phyloP scores from a whole-genome alignment of 2,888 invertebrate genomes.

The Coelopa pilipes region DNA sequence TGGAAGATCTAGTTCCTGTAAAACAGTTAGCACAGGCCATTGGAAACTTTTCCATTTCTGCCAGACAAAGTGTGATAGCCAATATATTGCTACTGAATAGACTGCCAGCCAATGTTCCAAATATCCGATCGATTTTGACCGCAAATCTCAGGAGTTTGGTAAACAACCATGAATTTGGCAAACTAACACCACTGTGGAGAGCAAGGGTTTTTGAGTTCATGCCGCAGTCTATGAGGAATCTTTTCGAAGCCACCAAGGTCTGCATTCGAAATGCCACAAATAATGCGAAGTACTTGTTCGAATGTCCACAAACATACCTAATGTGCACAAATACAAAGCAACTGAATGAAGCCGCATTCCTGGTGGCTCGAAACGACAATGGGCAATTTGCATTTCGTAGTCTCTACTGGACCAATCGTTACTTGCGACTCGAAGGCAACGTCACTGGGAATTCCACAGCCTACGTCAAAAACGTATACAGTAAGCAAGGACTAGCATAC shows the following conservation, averaged over 20 bases:
- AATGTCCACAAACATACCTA: constrained; percentile 54
- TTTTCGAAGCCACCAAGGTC: constrained; percentile 50
- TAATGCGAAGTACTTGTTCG: constrained; percentile 50
- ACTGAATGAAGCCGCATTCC: constrained; percentile 50
- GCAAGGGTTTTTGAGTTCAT: constrained; percentile 43
- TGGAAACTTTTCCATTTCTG: constrained; percentile 42
- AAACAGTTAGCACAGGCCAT: constrained; percentile 45
- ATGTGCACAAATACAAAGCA: constrained; percentile 52
- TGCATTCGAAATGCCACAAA: constrained; percentile 52
- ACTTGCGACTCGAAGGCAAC: constrained; percentile 44
- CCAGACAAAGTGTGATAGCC: constrained; percentile 47
- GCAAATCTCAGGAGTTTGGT: constrained; percentile 45
- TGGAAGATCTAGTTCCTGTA: constrained; percentile 47
- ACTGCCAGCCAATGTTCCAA: constrained; percentile 40
- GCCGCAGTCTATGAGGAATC: constrained; percentile 46
- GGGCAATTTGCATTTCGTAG: constrained; percentile 49
- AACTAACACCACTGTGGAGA: constrained; percentile 38
- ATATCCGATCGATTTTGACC: constrained; percentile 37
- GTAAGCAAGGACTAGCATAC: constrained; percentile 43
- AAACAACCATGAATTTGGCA: constrained; percentile 39
- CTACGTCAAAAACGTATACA: constrained; percentile 54
- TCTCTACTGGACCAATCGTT: constrained; percentile 52
- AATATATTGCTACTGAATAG: constrained; percentile 48
- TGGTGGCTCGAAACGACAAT: constrained; percentile 42
- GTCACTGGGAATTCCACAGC: constrained; percentile 21